A percentile compares a stretch with the other conserved stretches of the same genome.
Evolutionary conservation across 1,140 invertebrate genomes (phyloP).

Genomic region (Saccostrea glomerata): DNA sequence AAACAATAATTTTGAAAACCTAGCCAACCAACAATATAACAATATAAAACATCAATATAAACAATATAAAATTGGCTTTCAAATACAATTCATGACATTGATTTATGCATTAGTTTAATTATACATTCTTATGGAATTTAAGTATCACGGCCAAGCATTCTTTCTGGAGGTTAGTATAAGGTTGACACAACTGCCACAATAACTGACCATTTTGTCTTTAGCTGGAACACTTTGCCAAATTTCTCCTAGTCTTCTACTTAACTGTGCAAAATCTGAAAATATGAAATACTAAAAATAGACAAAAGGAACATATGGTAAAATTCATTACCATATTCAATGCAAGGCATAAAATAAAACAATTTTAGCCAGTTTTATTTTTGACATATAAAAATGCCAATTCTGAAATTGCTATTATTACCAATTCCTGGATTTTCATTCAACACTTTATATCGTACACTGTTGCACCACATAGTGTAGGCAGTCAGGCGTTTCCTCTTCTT

Average conservation of each 20-base stretch:
- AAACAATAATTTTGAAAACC: no score
- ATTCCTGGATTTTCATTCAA: slow-evolving; percentile 50
- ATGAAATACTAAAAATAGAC: slow-evolving; percentile 66
- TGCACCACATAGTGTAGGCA: slow-evolving; percentile 58
- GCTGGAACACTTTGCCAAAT: slow-evolving; percentile 85
- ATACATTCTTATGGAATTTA: no score
- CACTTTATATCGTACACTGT: slow-evolving; percentile 54
- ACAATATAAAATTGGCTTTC: no score
- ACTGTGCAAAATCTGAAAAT: slow-evolving; percentile 86
- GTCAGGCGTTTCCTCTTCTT: slow-evolving; percentile 56
- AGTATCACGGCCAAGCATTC: no score
- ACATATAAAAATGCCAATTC: background rate
- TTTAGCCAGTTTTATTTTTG: no score
- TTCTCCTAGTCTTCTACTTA: slow-evolving; percentile 89
- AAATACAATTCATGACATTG: no score
- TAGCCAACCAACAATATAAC: no score
- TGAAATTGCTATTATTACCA: slow-evolving; percentile 23
- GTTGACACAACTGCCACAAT: background rate
- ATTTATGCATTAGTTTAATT: no score
- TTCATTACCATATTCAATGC: no score
- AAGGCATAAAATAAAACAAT: no score
- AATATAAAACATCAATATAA: no score
- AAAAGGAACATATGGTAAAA: background rate
- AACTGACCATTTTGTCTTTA: slow-evolving; percentile 78
- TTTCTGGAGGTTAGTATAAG: no score